Conservation (phyloP, 2,797 vertebrate species). For the Chelmon rostratus region DNA sequence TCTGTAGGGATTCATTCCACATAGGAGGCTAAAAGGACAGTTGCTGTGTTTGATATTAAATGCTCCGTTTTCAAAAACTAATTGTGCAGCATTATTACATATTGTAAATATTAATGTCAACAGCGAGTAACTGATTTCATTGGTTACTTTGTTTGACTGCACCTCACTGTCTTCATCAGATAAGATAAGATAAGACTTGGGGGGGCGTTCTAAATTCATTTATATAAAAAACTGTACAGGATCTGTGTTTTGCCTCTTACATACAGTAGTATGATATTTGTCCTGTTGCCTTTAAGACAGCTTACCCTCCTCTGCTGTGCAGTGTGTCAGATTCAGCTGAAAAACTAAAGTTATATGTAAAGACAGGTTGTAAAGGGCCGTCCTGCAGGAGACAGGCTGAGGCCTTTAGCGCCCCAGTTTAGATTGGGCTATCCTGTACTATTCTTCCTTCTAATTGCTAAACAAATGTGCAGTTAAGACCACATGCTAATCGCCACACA, state of each 20-base stretch:
- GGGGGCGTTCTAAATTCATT: too few species aligned
- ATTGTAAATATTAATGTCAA: background rate
- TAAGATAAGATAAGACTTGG: too few species aligned
- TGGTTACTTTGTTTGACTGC: too few species aligned
- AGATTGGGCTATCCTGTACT: too few species aligned
- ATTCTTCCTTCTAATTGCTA: too few species aligned
- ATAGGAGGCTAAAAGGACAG: background rate
- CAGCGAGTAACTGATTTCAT: background rate
- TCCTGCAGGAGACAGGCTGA: background rate
- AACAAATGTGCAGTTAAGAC: too few species aligned
- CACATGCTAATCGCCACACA: too few species aligned
- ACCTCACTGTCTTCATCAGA: too few species aligned
- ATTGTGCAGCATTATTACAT: background rate
- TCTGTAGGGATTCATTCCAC: slow-evolving; percentile 6
- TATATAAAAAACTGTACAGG: too few species aligned
- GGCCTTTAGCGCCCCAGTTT: too few species aligned
- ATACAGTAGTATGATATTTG: background rate
- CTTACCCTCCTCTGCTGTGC: background rate
- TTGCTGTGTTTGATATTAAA: slow-evolving; percentile 49
- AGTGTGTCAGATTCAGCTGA: background rate
- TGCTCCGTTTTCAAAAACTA: slow-evolving; percentile 33
- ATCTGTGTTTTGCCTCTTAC: background rate
- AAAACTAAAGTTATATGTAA: background rate
- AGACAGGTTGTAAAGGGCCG: background rate
- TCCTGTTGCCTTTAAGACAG: background rate